Conservation (phyloP, 2,797 vertebrate species). For the Periophthalmus magnuspinnatus region DNA sequence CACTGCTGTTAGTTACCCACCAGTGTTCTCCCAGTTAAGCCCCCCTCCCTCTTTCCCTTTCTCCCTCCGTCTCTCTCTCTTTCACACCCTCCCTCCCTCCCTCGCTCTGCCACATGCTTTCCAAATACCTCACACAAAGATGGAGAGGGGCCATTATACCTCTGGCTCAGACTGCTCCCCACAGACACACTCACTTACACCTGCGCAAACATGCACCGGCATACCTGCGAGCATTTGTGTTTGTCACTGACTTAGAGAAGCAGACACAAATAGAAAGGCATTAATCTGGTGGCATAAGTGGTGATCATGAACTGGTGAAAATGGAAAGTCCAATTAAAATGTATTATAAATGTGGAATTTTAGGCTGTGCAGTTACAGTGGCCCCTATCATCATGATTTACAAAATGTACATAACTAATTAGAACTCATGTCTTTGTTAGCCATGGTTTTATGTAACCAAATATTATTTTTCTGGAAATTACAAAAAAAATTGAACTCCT, state of each 20-base stretch:
- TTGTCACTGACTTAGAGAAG: neutral
- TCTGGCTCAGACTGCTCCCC: slow-evolving; percentile 58
- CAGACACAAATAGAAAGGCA: slow-evolving; percentile 1
- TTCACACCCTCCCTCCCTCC: slow-evolving; percentile 9
- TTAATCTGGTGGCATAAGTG: neutral
- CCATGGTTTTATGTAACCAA: neutral
- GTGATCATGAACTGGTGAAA: slow-evolving; percentile 1
- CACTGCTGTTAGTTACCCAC: slow-evolving; percentile 60
- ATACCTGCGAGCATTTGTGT: slow-evolving; percentile 24
- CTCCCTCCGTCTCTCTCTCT: neutral
- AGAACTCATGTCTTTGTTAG: neutral
- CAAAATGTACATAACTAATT: neutral
- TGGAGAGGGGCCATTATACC: slow-evolving; percentile 67
- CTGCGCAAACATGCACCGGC: slow-evolving; percentile 39
- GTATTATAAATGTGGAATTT: neutral
- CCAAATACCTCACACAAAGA: slow-evolving; percentile 68
- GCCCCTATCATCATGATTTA: neutral
- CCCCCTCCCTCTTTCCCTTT: slow-evolving; percentile 17
- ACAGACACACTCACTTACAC: slow-evolving; percentile 43
- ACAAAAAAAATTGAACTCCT: neutral
- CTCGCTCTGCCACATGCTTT: slow-evolving; percentile 50
- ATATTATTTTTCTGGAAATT: neutral
- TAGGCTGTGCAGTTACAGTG: neutral
- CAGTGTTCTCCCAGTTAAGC: slow-evolving; percentile 55
- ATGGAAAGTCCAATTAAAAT: neutral